Evolutionary conservation across 2,113 vertebrate species (phyloP), one percentile per base, ranked within the genome.

Genomic region (Hippocampus mohnikei): DNA sequence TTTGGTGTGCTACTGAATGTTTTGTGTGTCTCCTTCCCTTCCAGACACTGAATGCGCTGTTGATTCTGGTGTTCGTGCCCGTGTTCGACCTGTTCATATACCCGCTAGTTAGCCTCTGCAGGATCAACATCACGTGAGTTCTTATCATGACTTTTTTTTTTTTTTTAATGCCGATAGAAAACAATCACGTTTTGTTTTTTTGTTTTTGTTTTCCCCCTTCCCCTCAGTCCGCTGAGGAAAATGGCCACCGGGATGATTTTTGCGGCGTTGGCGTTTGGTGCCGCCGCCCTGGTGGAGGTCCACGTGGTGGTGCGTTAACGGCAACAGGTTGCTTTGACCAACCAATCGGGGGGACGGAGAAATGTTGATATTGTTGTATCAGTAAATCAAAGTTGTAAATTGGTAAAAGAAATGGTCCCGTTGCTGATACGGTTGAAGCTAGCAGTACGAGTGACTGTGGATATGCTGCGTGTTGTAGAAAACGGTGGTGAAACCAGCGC

Each of bases 61-160:
- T 99, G 90, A 97, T 99, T 84, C 94, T 99, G 74, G 40, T 96
- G 79, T 96, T 98, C 73, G 92, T 98, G 71, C 96, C 96, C 8
- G 66, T 98, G 82, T 99, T 98, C 90, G 97, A 99, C 85, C 88
- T 98, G 87, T 87, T 94, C 41, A 80, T 99, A 68, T 99, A 99
- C 80, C 97, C 95, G 2, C 92, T 98, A 50, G 64, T 96, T 42
- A 82, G 84, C 77, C 88, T 92, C 72, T 97, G 95, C 87, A 93
- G 91, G 84, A 90, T 98, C 85, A 94, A 94, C 37, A 88, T 98
- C 83, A 95, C 94, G 97, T 99, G 91, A 97, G 97, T 0, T 12
- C 37, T 8, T n/a, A 5, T 13, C 21, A 23, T 62, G 8, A 13
- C 37, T 5, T n/a, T 41, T 23, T 63, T 23, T 5, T 12, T 11